Evolutionary conservation across 2,888 invertebrate genomes (phyloP).

Genomic region (Plebejus argus): DNA sequence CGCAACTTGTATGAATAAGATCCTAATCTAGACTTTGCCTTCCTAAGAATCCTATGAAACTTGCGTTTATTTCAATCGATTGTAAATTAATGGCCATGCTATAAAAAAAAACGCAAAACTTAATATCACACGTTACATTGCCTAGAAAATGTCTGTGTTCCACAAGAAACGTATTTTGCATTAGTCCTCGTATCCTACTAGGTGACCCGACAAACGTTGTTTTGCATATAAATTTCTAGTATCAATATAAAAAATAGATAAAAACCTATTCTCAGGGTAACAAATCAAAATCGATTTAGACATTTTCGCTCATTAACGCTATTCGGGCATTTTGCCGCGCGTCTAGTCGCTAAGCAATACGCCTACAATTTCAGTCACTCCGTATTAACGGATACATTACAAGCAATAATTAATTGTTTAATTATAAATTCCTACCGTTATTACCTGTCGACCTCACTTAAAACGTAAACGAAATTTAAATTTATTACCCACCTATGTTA

Average conservation of each 20-base stretch:
- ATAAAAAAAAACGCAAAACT: too few species aligned
- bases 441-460: conserved; percentile 14
- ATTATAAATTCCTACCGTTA: conserved; percentile 22
- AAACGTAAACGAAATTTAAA: conserved; percentile 1
- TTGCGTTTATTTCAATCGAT: too few species aligned
- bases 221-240: too few species aligned
- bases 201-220: too few species aligned
- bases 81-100: too few species aligned
- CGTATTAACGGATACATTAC: conserved; percentile 24
- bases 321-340: background rate
- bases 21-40: too few species aligned
- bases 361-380: background rate
- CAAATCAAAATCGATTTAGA: background rate
- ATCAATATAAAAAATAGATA: too few species aligned
- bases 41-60: too few species aligned
- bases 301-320: background rate
- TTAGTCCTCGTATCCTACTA: too few species aligned
- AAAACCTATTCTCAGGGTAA: too few species aligned
- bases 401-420: conserved; percentile 27
- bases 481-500: conserved; percentile 1
- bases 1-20: too few species aligned
- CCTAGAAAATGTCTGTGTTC: background rate
- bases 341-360: background rate
- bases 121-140: too few species aligned
- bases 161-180: background rate